Percentiles rank a stretch among this genome's conserved stretches.
These are phyloP conservation scores for Urocitellus parryii DNA, from an alignment of 2,113 vertebrate species.

Conservation along the genomic window DNA sequence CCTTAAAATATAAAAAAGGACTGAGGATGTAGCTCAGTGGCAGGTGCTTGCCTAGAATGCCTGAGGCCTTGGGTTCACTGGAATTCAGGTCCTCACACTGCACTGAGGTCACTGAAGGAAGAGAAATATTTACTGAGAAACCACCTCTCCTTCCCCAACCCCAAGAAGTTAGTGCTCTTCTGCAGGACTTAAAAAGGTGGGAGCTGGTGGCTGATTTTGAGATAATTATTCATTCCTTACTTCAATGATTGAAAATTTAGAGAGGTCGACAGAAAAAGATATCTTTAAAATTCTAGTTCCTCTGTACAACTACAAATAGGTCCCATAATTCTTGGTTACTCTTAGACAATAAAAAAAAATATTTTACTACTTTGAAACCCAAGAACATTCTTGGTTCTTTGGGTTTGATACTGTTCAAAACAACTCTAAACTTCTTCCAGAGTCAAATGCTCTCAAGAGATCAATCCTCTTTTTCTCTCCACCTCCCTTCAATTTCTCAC, in stretches of 20 bases:
- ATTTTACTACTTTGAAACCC: not conserved
- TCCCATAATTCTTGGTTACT: not conserved
- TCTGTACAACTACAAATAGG: not conserved
- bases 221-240: not conserved
- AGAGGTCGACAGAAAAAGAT: not conserved
- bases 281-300: slow-evolving; percentile 1
- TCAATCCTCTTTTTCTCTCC: not conserved
- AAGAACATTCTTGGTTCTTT: not conserved
- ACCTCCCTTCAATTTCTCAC: not conserved
- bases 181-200: not conserved
- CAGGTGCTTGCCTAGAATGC: not conserved
- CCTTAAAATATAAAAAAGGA: not conserved
- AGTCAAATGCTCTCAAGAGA: not conserved
- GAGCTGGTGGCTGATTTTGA: not conserved
- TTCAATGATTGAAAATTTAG: not conserved
- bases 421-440: not conserved
- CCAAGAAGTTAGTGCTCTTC: not conserved
- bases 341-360: not conserved
- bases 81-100: not conserved
- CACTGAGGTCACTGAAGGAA: not conserved
- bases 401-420: not conserved
- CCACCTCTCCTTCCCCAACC: not conserved
- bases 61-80: not conserved
- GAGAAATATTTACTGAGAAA: not conserved
- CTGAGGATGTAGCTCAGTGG: not conserved